These are phyloP conservation scores for Pegoplata infirma DNA, from an alignment of 2,888 invertebrate genomes.

Conservation along the genomic window DNA sequence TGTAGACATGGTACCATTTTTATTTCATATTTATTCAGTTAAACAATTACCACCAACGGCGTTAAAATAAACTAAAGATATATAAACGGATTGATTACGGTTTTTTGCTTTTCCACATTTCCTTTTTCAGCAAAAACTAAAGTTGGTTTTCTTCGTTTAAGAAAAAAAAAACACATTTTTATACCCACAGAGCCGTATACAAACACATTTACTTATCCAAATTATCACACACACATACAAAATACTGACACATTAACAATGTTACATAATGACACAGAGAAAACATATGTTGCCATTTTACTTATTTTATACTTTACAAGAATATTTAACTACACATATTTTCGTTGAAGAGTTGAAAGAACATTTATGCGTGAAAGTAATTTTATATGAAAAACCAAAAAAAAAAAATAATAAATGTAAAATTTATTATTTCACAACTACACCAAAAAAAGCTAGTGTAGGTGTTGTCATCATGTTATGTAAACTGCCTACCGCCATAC, in stretches of 20 bases:
- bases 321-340: too few species aligned
- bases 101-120: neutral
- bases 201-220: too few species aligned
- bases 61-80: slow-evolving; percentile 5
- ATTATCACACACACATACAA: neutral
- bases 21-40: slow-evolving; percentile 11
- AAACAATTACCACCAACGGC: slow-evolving; percentile 26
- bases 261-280: neutral
- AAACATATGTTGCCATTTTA: slow-evolving; percentile 23
- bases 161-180: neutral
- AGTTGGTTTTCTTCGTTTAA: neutral
- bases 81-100: slow-evolving; percentile 21
- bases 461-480: slow-evolving; percentile 1
- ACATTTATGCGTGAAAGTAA: slow-evolving; percentile 10
- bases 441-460: neutral
- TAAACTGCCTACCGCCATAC: neutral
- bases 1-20: neutral
- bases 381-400: slow-evolving; percentile 5
- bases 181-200: neutral
- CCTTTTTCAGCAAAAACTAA: neutral
- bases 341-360: slow-evolving; percentile 15
- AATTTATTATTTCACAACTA: neutral
- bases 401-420: neutral
- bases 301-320: too few species aligned
- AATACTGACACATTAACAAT: neutral